Conservation (phyloP, 2,113 vertebrate genomes). For the Coregonus clupeaformis region DNA sequence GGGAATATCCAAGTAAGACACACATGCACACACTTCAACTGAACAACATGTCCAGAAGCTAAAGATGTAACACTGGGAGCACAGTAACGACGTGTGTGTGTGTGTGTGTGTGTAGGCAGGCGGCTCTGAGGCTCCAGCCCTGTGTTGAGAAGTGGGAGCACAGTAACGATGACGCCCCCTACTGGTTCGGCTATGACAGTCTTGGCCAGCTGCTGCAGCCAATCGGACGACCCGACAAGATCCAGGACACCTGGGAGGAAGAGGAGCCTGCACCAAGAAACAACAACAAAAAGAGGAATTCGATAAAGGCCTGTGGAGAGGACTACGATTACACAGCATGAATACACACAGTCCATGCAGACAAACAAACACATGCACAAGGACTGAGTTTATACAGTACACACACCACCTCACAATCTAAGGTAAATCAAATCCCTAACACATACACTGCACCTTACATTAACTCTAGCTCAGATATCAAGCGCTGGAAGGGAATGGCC, state of each 20-base stretch:
- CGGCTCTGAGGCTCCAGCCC: conserved; percentile 69
- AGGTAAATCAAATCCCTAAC: too few relatives aligned
- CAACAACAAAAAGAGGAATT: conserved; percentile 11
- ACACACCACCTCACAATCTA: too few relatives aligned
- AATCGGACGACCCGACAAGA: conserved; percentile 32
- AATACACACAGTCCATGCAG: not conserved
- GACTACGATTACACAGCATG: too few relatives aligned
- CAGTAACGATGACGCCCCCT: conserved; percentile 64
- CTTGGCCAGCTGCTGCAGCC: conserved; percentile 32
- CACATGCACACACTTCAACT: not conserved
- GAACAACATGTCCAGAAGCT: too few relatives aligned
- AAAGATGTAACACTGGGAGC: not conserved
- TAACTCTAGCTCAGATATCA: not conserved
- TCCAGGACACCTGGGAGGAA: conserved; percentile 20
- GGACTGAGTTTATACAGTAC: too few relatives aligned
- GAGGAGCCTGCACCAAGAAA: conserved; percentile 11
- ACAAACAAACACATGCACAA: not conserved
- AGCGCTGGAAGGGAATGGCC: not conserved
- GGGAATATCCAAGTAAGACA: conserved; percentile 76
- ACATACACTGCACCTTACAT: not conserved
- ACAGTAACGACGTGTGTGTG: not conserved
- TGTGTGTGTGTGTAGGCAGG: conserved; percentile 60
- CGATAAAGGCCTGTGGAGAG: not conserved
- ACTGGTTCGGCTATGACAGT: conserved; percentile 63
- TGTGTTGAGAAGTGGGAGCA: conserved; percentile 69